Evolutionary conservation across 2,888 invertebrate species (phyloP).

Genomic region (Brassicogethes aeneus): DNA sequence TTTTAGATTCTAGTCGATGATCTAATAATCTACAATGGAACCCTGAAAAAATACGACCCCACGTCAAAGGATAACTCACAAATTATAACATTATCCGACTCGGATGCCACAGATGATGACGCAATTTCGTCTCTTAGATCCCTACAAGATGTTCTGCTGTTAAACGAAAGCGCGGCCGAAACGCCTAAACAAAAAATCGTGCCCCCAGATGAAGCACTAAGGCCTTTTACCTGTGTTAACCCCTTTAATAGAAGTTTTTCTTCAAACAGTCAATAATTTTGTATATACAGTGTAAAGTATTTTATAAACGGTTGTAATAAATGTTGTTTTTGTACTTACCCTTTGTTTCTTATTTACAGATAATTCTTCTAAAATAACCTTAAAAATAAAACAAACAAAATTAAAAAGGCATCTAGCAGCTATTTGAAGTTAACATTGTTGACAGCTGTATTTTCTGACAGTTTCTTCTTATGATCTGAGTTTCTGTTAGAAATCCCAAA

Average conservation of each 20-base stretch:
- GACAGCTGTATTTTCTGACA: too few species aligned
- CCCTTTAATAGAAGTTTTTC: constrained; percentile 20
- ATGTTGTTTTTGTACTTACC: background rate
- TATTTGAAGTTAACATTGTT: too few species aligned
- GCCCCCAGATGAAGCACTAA: constrained; percentile 33
- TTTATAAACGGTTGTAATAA: background rate
- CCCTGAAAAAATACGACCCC: constrained; percentile 31
- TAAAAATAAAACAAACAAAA: too few species aligned
- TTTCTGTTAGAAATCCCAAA: too few species aligned
- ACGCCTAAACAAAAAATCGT: background rate
- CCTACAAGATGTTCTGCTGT: background rate
- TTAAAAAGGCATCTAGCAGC: too few species aligned
- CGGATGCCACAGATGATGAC: background rate
- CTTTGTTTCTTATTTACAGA: too few species aligned
- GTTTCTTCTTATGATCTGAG: too few species aligned
- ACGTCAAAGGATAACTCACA: constrained; percentile 20
- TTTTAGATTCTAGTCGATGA: constrained; percentile 71
- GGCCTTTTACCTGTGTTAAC: constrained; percentile 37
- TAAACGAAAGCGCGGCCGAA: background rate
- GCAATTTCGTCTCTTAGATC: background rate
- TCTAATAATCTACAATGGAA: constrained; percentile 68
- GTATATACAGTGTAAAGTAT: constrained; percentile 1
- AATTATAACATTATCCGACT: constrained; percentile 10
- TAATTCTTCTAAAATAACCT: too few species aligned
- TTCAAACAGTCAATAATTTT: background rate